phyloP scores from a whole-genome alignment of 2,797 vertebrate species.

The Morelia viridis region DNA sequence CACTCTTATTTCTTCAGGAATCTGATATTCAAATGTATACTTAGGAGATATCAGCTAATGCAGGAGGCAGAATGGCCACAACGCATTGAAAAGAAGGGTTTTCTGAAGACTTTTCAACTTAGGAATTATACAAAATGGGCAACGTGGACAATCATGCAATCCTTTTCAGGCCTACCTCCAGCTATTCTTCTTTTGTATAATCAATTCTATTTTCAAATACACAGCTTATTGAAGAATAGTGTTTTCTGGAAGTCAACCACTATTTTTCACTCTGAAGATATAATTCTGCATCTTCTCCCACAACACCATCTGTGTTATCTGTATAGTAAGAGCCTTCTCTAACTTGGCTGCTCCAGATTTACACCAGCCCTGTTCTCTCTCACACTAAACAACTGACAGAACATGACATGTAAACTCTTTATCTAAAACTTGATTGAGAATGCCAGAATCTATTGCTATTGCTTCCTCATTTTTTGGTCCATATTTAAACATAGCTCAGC shows the following conservation, averaged over 20 bases:
- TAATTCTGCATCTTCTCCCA: constrained; percentile 37
- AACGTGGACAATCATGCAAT: not conserved
- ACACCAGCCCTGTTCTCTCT: not conserved
- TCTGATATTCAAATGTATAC: not conserved
- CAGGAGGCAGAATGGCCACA: not conserved
- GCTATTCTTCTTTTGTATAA: constrained; percentile 35
- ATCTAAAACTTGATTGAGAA: constrained; percentile 17
- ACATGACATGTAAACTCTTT: constrained; percentile 19
- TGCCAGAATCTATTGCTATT: not conserved
- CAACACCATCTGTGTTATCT: constrained; percentile 48
- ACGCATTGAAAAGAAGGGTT: not conserved
- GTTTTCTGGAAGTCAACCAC: constrained; percentile 57
- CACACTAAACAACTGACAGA: constrained; percentile 39
- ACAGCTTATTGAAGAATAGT: constrained; percentile 49
- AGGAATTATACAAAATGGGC: not conserved
- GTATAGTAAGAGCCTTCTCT: constrained; percentile 13
- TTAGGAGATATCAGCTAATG: not conserved
- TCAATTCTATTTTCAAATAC: constrained; percentile 49
- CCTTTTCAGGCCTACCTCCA: not conserved
- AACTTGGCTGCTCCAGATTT: constrained; percentile 13
- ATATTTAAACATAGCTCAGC: constrained; percentile 7
- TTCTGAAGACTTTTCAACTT: not conserved
- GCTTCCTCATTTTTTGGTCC: not conserved
- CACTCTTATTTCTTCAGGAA: not conserved
- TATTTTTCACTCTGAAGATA: constrained; percentile 20